Evolutionary conservation across 1,140 invertebrate species (phyloP), one percentile per base, ranked within the genome.

Genomic region (Drosophila orosa): DNA sequence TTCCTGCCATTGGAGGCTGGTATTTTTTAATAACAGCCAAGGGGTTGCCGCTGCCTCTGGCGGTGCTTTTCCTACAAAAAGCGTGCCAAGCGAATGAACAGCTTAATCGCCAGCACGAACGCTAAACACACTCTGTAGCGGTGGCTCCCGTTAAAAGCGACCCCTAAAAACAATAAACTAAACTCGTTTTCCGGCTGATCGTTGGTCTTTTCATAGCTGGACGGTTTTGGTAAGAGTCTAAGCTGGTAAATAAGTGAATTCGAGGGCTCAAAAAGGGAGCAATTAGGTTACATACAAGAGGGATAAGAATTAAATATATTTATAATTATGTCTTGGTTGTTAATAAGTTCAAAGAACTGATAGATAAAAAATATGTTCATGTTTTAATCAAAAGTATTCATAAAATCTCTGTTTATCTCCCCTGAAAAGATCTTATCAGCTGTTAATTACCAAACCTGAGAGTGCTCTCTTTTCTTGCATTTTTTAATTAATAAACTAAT

Each of bases 11-110:
- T 47, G 67, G 68, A 71, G 50, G 52, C 68, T 71, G 68, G 68
- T 68, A 71, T 86, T 86, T 85, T 85, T 75, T 85, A 86, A 85
- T 85, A 58, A 61, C 40, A 58, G 29, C 35, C 66, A 55, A 82
- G 59, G 39, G 63, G 42, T 40, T 78, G 35, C 55, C 39, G 29
- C 7, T 33, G 48, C 24, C 45, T 27, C 45, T 47, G 45, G 25
- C 25, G 47, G 25, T 48, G 45, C 47, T 45, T 45, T 45, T 24
- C 44, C 44, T 27, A 47, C 54, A 75, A 66, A 72, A 66, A 65
- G 79, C 79, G 79, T 81, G 79, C 79, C 79, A 82, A 67, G 35
- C 75, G 79, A 77, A 76, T 81, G 79, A 81, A 71, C 79, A 78
- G 75, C 67, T 82, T 81, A 81, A 81, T 81, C 74, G 79, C 39